Evolutionary conservation across 2,888 invertebrate genomes (phyloP), one percentile per base, ranked within the genome.

Genomic region (Lymantria monacha): DNA sequence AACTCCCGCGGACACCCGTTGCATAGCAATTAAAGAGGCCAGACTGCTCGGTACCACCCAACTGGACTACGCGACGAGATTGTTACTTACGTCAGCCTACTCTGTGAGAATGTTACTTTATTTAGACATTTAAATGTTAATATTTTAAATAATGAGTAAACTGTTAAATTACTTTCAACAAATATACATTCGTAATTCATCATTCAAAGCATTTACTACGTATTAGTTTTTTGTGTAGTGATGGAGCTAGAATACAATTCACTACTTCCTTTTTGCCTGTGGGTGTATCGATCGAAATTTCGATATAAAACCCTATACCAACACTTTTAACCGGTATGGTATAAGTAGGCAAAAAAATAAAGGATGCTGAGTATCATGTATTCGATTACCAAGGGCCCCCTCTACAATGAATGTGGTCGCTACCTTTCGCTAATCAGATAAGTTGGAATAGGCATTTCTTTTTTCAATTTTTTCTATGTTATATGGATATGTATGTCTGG

Each of bases 21-120:
- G 53, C 53, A 44, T 53, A 46, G 46, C 41, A 53, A 53, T 53
- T 53, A 53, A 46, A 44, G 43, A 40, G 12, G 41, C 30, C 49
- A 53, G 53, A 53, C 53, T 46, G 53, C 49, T 37, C 46, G 53
- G 49, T 49, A 49, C 53, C 53, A 46, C 53, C 53, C 53, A 46
- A 45, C 46, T 30, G 36, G 45, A 14, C 11, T n/a, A 46, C 12
- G 33, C 38, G 49, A 49, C 38, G 13, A 49, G 45, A 45, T 47
- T 12, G 22, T 38, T 42, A 53, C 46, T 43, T 42, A 8, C 1
- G 12, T 7, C 12, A 7, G 15, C 41, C 13, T 41, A n/a, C n/a
- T 14, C 13, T 41, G 41, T 41, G 9, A 8, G 41, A 41, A 41
- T 41, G 15, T 41, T 38, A 3, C 41, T 14, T 3, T 38, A 38